A percentile compares a stretch with the other conserved stretches of the same genome.
phyloP scores from a whole-genome alignment of 1,140 invertebrate species.

The Trypoxylus dichotomus region DNA sequence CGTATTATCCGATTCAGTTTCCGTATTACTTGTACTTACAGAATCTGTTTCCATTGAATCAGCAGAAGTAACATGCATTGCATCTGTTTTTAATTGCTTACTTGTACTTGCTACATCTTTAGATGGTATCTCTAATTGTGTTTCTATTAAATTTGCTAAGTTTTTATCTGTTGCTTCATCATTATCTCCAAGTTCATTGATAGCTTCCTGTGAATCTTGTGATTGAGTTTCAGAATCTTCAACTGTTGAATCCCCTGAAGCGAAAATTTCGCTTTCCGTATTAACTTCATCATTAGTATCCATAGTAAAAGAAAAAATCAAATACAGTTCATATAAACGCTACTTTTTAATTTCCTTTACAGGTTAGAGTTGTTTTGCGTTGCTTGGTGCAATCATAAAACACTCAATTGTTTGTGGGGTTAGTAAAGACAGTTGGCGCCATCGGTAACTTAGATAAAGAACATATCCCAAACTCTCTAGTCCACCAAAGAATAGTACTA shows the following conservation, averaged over 20 bases:
- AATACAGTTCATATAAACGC: background rate
- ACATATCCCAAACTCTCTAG: no score
- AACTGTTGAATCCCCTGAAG: background rate
- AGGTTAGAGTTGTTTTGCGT: no score
- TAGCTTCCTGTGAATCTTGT: background rate
- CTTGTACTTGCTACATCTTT: background rate
- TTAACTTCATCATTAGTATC: background rate
- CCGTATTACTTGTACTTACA: background rate
- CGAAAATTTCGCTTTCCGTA: background rate
- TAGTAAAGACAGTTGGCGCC: no score
- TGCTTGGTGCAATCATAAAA: no score
- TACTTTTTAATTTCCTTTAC: no score
- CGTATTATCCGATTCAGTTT: background rate
- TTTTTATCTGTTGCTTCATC: background rate
- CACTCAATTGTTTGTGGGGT: no score
- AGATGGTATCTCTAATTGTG: background rate
- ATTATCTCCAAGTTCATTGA: background rate
- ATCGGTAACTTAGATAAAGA: no score
- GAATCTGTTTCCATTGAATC: background rate
- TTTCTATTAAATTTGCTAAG: background rate
- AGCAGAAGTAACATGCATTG: background rate
- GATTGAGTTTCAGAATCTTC: background rate
- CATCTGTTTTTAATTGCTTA: background rate
- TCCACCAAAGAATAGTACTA: no score
- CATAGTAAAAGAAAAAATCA: background rate